Base-by-base conservation (phyloP, 2,113 vertebrate species). In the Butastur rufipennis region DNA sequence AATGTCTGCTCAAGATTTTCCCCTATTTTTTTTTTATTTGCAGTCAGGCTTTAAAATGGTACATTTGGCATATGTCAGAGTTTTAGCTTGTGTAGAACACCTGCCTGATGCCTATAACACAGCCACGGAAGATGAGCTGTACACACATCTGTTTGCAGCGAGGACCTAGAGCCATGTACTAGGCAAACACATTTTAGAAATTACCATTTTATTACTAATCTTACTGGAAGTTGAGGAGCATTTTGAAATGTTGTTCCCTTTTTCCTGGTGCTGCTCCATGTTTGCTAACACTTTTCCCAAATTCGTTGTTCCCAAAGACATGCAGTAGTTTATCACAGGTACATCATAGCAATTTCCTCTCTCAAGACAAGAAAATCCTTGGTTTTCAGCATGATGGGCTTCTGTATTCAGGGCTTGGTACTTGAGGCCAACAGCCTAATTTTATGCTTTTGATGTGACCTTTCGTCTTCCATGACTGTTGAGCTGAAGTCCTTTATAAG, bases 11-110 rank as follows among this genome's bases (percentile, higher is more conserved):
- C 23, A 8, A 50, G 40, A 7, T 48, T 85, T 45, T 6, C n/a
- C 15, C 20, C 7, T 3, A 0, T 23, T 20, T 40, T n/a, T 26
- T 36, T 21, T 7, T 16, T 2, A 7, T 71, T 77, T 50, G n/a
- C 15, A 66, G 52, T 55, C 71, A 61, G 43, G 62, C 11, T 62
- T 72, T 70, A n/a, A 59, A 43, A 31, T 34, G 16, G n/a, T 77
- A 4, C 18, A 1, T 14, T 52, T 75, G 16, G 22, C 8, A 2
- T 1, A 2, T 3, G 20, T 32, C 50, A 48, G 38, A 67, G 13
- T 31, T 91, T 53, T 58, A 72, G 74, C 40, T 16, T 32, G 31
- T 36, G 16, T 16, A 47, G 65, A 79, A 16, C 10, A 13, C 62
- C 22, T 45, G 53, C 43, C 47, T 27, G 8, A 2, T 38, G 40